Base-by-base conservation (phyloP, 2,797 vertebrate species). In the Heterohyrax brucei region DNA sequence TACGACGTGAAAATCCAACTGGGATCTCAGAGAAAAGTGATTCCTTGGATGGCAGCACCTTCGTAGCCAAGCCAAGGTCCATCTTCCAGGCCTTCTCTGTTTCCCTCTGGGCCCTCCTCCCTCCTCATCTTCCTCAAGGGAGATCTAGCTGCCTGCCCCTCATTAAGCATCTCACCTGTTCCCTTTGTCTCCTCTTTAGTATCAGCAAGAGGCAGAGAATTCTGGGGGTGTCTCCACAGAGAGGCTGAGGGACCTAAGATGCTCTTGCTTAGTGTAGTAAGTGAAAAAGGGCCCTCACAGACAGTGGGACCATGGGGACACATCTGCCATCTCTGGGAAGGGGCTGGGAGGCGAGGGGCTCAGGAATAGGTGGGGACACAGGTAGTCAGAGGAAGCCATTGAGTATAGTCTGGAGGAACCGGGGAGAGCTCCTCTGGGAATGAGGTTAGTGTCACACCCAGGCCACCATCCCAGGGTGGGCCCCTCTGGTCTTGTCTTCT, bases 151-250 rank as follows among this genome's bases (percentile, higher is more conserved):
- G 62, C 79, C 72, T 46, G 79, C 39, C 4, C 83, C 87, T 77
- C 91, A 75, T 24, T 46, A 73, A 85, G 81, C 91, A 46, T 86
- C 78, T 94, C 81, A 59, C 33, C 91, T 73, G 39, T 7, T 1
- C 79, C 68, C 83, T 61, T 53, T 39, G 70, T 88, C 85, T 95
- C 92, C 56, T 93, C 87, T 83, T 89, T 50, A 33, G 46, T 90
- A 39, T 93, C 93, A 86, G 26, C 73, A 26, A n/a, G 62, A 80
- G 59, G 19, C 82, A 53, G 12, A 77, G 88, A 95, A 62, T 62
- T 5, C 1, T 6, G 13, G 59, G n/a, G 61, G 7, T 0, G 2
- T 46, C 82, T 90, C 50, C 68, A 59, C 22, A 22, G 87, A 80
- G 81, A 64, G 59, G 14, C 84, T 8, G 12, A 73, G 59, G 64